Percentiles rank a stretch among this genome's conserved stretches.
Conservation (phyloP, 2,113 vertebrate species). For the Macroglossus sobrinus region DNA sequence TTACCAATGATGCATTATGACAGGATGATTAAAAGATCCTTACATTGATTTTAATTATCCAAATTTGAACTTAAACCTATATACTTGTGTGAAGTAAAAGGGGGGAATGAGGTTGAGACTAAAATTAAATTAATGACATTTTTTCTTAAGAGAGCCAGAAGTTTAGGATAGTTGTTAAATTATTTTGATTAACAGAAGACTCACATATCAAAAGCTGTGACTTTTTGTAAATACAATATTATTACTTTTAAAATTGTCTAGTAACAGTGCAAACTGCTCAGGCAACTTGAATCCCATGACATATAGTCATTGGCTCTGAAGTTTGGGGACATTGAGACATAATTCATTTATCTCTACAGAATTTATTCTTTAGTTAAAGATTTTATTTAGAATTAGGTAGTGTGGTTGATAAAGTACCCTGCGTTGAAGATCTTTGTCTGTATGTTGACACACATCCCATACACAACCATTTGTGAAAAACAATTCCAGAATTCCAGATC, state of each 20-base stretch:
- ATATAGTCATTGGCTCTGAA: neutral
- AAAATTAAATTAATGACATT: neutral
- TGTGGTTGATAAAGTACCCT: neutral
- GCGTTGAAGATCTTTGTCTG: neutral
- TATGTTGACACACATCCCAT: neutral
- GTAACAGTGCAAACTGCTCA: neutral
- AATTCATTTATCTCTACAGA: neutral
- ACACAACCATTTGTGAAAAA: neutral
- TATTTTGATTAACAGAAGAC: neutral
- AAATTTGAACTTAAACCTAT: neutral
- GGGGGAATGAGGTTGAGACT: neutral
- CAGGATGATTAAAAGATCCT: neutral
- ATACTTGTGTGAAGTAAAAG: neutral
- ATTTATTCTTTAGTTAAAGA: neutral
- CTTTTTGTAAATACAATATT: neutral
- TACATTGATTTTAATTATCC: neutral
- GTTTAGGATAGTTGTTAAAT: neutral
- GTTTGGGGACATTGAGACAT: neutral
- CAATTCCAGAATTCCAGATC: neutral
- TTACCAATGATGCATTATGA: neutral
- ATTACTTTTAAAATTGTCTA: neutral
- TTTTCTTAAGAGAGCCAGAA: neutral
- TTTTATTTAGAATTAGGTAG: neutral
- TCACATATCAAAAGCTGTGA: neutral
- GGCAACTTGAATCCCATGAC: neutral